Conservation (phyloP, 2,888 invertebrate species). For the Drosophila picticornis region DNA sequence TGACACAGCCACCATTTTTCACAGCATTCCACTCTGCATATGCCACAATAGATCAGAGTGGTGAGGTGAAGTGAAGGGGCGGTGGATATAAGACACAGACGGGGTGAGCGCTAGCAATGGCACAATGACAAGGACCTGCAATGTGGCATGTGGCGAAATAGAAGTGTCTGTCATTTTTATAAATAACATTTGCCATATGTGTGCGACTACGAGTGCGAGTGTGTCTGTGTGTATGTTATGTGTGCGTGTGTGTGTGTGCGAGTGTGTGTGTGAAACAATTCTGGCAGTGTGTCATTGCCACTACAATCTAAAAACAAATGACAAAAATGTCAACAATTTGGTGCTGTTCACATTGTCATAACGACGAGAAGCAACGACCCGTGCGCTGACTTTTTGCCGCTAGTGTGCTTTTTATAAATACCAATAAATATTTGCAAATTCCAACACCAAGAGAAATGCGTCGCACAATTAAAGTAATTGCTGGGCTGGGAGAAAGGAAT, state of each 20-base stretch:
- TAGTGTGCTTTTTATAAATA: constrained; percentile 48
- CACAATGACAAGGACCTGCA: constrained; percentile 52
- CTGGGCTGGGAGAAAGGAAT: constrained; percentile 62
- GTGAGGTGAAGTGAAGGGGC: neutral
- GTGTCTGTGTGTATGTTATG: constrained; percentile 20
- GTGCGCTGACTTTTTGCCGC: constrained; percentile 40
- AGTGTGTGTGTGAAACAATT: constrained; percentile 28
- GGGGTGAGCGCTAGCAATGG: constrained; percentile 1
- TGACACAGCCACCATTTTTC: constrained; percentile 76
- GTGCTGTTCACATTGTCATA: constrained; percentile 66
- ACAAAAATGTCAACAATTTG: constrained; percentile 78
- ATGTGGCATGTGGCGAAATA: constrained; percentile 73
- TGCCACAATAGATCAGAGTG: constrained; percentile 8
- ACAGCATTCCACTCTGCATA: constrained; percentile 67
- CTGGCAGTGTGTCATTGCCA: constrained; percentile 76
- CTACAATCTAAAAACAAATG: constrained; percentile 75
- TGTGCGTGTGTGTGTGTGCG: constrained; percentile 11
- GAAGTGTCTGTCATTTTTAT: constrained; percentile 81
- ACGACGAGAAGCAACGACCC: constrained; percentile 44
- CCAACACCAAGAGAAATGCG: constrained; percentile 53
- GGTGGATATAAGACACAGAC: constrained; percentile 2
- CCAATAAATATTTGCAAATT: constrained; percentile 68
- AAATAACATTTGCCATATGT: constrained; percentile 69
- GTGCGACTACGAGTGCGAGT: constrained; percentile 1
- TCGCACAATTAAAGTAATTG: constrained; percentile 73